These are phyloP conservation scores for Diplosoma virens DNA, from an alignment of 23 tunicate species.

Conservation along the genomic window DNA sequence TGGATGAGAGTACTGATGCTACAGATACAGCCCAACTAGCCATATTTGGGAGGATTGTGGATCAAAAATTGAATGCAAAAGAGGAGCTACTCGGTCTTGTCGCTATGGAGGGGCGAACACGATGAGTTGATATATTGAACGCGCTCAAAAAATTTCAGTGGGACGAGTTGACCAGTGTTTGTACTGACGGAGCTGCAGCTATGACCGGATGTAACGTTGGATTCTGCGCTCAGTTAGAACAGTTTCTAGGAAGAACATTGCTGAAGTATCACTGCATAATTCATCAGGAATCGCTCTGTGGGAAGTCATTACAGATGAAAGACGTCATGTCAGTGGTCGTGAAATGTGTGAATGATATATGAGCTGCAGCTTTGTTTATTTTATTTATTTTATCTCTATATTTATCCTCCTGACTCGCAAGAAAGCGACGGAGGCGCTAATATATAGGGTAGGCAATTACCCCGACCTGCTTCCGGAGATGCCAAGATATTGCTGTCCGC, in stretches of 20 bases:
- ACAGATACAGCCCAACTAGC: conserved; percentile 19
- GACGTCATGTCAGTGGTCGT: conserved; percentile 9
- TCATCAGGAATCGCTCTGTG: conserved; percentile 11
- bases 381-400: too few species aligned
- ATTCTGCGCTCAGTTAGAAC: conserved; percentile 22
- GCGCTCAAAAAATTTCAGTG: conserved; percentile 20
- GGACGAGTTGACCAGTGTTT: conserved; percentile 21
- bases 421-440: too few species aligned
- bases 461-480: too few species aligned
- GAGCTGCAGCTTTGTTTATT: too few species aligned
- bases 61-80: conserved; percentile 4
- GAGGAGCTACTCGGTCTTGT: conserved; percentile 23
- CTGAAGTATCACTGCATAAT: conserved; percentile 12
- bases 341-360: background rate
- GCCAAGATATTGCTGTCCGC: too few species aligned
- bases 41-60: conserved; percentile 25
- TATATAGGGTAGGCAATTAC: too few species aligned
- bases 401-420: too few species aligned
- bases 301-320: conserved; percentile 13
- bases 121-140: conserved; percentile 11
- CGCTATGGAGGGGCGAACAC: conserved; percentile 16
- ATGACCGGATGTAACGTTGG: conserved; percentile 17
- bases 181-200: conserved; percentile 26
- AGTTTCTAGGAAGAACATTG: conserved; percentile 20
- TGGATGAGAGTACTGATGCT: conserved; percentile 28